Conservation (phyloP, 2,797 vertebrate species). For the Phalloptychus januarius region DNA sequence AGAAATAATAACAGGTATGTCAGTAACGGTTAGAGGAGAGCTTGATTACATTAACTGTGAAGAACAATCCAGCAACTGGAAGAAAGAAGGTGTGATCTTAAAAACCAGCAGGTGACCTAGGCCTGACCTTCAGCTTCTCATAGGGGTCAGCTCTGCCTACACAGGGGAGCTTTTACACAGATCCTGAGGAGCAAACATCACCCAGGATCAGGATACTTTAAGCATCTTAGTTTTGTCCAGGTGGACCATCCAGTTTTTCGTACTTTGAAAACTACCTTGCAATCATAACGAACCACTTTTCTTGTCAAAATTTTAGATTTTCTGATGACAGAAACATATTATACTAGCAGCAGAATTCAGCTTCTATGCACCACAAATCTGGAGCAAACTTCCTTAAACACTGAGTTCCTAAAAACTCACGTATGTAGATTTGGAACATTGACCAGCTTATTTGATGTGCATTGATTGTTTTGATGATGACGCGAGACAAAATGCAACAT, state of each 20-base stretch:
- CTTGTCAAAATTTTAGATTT: neutral
- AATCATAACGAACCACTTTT: neutral
- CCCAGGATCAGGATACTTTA: neutral
- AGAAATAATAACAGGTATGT: no score
- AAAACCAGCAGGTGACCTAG: neutral
- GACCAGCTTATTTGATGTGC: no score
- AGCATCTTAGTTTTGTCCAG: neutral
- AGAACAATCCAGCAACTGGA: neutral
- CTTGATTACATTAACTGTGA: no score
- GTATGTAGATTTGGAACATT: no score
- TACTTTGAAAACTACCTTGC: neutral
- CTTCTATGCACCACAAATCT: no score
- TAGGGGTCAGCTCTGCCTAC: neutral
- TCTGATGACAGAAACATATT: neutral
- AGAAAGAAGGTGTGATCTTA: neutral
- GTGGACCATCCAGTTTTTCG: neutral
- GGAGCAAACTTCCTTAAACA: no score
- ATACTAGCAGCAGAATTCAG: no score
- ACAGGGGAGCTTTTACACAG: neutral
- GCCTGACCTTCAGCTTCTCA: neutral
- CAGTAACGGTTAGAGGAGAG: no score
- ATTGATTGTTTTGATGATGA: no score
- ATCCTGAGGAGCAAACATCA: neutral
- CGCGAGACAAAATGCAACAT: no score
- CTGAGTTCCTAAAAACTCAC: no score